Evolutionary conservation across 2,113 vertebrate genomes (phyloP).

Genomic region (Origma solitaria): DNA sequence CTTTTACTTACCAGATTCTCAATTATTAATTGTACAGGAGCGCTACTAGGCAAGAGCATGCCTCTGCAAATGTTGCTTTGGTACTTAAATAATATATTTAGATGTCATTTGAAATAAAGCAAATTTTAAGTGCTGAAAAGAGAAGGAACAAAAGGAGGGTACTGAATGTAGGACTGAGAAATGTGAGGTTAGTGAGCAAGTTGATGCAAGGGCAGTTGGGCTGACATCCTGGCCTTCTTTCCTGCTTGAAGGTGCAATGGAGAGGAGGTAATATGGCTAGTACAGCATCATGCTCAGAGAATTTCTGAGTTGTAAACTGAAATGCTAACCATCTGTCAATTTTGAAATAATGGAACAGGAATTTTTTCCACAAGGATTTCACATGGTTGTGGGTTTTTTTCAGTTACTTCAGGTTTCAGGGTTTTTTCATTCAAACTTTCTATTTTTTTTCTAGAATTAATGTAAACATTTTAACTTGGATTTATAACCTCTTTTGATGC

Average conservation of each 20-base stretch:
- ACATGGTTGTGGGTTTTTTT: neutral
- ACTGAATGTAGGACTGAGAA: neutral
- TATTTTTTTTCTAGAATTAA: neutral
- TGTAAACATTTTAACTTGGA: neutral
- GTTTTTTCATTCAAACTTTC: neutral
- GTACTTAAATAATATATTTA: neutral
- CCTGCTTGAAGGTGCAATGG: neutral
- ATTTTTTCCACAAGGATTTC: neutral
- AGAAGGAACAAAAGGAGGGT: neutral
- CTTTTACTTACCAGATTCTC: neutral
- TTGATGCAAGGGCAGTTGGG: neutral
- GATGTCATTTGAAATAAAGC: neutral
- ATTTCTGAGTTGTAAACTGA: neutral
- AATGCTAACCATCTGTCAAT: neutral
- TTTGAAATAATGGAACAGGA: neutral
- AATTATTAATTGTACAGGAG: neutral
- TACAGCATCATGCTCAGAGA: neutral
- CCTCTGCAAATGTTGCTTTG: neutral
- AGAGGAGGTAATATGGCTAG: neutral
- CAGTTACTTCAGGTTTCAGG: neutral
- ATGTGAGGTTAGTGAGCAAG: neutral
- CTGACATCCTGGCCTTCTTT: accelerated
- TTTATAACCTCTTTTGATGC: neutral
- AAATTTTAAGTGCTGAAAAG: neutral
- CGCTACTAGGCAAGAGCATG: neutral